Percentiles rank a stretch among this genome's conserved stretches.
phyloP scores from a whole-genome alignment of 2,797 vertebrate genomes.

The Myiothlypis coronata region DNA sequence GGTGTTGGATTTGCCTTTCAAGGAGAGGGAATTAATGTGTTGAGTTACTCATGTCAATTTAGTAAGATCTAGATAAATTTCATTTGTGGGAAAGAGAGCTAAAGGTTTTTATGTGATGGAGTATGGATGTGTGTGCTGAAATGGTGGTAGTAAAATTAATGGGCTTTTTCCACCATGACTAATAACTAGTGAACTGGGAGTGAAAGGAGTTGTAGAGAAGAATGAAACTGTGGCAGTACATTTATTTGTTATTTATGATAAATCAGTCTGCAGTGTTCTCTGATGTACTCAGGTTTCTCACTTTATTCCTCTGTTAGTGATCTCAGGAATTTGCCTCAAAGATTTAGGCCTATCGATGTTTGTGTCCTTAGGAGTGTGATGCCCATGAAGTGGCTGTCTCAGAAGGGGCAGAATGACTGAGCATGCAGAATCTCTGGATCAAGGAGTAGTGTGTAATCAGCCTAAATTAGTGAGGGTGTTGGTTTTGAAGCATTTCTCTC shows the following conservation, averaged over 20 bases:
- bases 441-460: background rate
- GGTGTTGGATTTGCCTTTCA: background rate
- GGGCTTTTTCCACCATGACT: background rate
- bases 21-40: background rate
- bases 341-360: background rate
- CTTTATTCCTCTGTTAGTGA: background rate
- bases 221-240: background rate
- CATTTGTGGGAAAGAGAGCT: background rate
- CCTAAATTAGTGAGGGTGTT: background rate
- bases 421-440: background rate
- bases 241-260: background rate
- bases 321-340: background rate
- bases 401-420: background rate
- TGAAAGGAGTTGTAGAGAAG: background rate
- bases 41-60: background rate
- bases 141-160: background rate
- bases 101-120: background rate
- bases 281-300: background rate
- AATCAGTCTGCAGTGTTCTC: background rate
- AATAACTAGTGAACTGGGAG: background rate
- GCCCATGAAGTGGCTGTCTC: background rate
- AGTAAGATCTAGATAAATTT: background rate
- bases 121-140: background rate
- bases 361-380: background rate
- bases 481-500: background rate